Evolutionary conservation across 2,888 invertebrate genomes (phyloP).

Genomic region (Noctua pronuba): DNA sequence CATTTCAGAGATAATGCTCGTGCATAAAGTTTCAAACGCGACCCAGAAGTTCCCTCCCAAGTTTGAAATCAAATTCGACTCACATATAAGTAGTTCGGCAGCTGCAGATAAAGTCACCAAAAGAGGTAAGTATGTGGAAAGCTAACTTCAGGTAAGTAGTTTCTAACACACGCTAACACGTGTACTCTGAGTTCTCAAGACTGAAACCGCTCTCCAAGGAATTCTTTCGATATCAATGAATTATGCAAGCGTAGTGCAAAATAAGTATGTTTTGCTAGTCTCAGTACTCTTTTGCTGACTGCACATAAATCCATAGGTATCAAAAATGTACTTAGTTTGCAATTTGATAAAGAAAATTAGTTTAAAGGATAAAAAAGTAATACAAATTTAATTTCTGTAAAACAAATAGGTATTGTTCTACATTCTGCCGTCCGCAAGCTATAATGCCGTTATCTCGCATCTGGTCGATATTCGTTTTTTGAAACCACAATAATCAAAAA

Average conservation of each 20-base stretch:
- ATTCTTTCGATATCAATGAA: background rate
- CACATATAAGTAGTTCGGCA: background rate
- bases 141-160: background rate
- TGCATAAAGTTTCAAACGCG: background rate
- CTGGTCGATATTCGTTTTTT: no score
- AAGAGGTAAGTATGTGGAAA: background rate
- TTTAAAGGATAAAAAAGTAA: background rate
- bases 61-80: constrained; percentile 3
- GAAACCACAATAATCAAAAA: no score
- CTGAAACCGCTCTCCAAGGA: background rate
- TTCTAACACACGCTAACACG: background rate
- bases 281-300: background rate
- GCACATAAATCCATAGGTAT: background rate
- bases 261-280: background rate
- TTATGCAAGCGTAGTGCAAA: background rate
- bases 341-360: background rate
- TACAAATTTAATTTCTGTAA: background rate
- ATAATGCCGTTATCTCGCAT: no score
- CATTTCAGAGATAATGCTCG: background rate
- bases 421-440: no score
- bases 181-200: no score
- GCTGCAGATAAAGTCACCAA: background rate
- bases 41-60: background rate
- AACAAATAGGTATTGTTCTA: background rate
- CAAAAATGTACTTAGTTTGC: background rate